These are phyloP conservation scores for Triops cancriformis DNA, from an alignment of 1,140 invertebrate species.

Conservation along the genomic window DNA sequence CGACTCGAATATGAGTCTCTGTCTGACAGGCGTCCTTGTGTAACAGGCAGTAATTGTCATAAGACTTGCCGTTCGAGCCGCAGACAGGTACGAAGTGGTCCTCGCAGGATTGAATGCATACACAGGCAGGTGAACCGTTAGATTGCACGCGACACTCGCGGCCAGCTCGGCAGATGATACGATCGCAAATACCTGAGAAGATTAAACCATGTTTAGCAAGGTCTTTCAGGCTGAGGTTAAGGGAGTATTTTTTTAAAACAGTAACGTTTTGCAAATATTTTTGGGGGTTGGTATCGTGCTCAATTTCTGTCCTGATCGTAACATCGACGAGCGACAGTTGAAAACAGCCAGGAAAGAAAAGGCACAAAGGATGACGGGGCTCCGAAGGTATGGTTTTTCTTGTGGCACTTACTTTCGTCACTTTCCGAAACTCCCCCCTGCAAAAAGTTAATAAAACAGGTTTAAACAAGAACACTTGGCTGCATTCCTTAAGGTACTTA, in stretches of 20 bases:
- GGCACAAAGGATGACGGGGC: not conserved
- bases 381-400: not conserved
- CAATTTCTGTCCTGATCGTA: not conserved
- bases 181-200: constrained; percentile 29
- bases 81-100: constrained; percentile 30
- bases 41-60: constrained; percentile 30
- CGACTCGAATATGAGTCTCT: constrained; percentile 31
- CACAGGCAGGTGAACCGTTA: constrained; percentile 30
- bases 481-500: not conserved
- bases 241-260: not conserved
- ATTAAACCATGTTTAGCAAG: not conserved
- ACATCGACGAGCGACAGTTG: not conserved
- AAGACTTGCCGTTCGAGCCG: constrained; percentile 30
- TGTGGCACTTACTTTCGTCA: not conserved
- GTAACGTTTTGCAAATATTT: too few species aligned
- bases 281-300: too few species aligned
- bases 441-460: not conserved
- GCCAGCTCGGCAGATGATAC: constrained; percentile 33
- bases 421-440: not conserved
- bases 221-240: not conserved
- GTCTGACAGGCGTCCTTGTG: constrained; percentile 31
- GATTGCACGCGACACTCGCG: constrained; percentile 32
- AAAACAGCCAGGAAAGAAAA: not conserved
- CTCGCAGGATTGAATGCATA: constrained; percentile 30
- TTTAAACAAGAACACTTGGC: not conserved